Evolutionary conservation across 2,113 vertebrate genomes (phyloP).

Genomic region (Phaethornis superciliosus): DNA sequence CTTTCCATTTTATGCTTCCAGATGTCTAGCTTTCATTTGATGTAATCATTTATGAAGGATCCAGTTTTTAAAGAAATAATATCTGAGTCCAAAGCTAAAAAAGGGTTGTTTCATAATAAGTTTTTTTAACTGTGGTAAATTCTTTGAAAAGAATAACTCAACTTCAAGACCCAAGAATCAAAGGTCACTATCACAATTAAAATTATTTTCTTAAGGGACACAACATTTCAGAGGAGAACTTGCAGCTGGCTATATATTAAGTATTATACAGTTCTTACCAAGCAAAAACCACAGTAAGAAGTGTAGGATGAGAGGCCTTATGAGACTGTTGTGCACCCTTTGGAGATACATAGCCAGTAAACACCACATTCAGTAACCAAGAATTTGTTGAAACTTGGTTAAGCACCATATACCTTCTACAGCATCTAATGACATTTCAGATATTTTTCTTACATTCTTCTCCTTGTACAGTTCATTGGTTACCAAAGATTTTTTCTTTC

Average conservation of each 20-base stretch:
- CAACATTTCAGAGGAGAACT: background rate
- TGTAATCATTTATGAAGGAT: conserved; percentile 1
- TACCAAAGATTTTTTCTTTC: background rate
- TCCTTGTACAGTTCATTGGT: background rate
- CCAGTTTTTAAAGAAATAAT: background rate
- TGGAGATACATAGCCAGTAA: background rate
- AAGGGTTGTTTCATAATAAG: background rate
- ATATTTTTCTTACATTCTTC: background rate
- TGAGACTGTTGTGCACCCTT: background rate
- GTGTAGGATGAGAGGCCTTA: background rate
- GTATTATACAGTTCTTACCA: background rate
- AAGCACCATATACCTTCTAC: background rate
- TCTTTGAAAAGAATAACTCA: background rate
- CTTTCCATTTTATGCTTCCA: background rate
- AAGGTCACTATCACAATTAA: background rate
- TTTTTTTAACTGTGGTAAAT: background rate
- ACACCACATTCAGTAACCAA: background rate
- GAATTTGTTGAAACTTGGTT: background rate
- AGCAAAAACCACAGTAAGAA: background rate
- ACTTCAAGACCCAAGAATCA: background rate
- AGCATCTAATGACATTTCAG: background rate
- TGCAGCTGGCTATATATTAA: background rate
- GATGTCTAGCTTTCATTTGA: conserved; percentile 16
- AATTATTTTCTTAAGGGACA: background rate
- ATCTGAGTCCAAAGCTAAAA: background rate